Evolutionary conservation across 2,888 invertebrate species (phyloP), one percentile per base, ranked within the genome.

Genomic region (Spialia ferax): DNA sequence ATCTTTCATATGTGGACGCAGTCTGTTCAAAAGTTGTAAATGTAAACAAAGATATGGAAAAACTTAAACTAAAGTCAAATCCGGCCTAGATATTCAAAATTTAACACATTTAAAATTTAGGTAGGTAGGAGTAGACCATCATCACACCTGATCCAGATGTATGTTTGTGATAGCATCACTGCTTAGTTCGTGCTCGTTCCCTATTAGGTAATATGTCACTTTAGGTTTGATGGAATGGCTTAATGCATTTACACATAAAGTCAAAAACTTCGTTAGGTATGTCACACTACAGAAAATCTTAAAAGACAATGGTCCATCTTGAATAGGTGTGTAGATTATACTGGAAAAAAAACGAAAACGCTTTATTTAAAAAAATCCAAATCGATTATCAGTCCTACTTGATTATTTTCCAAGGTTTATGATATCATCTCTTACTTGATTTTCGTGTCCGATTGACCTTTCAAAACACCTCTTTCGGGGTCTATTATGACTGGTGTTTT

Each of bases 261-360:
- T 86, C 55, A 96, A 77, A 45, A 91, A 91, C 69, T 90, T 90
- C 29, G 89, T 94, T 83, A 95, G 83, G 77, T 91, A 93, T 64
- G 93, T 91, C 0, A 96, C 80, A 18, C 79, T 80, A 77, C 95
- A 96, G 76, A 93, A 94, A 76, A 95, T 84, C 74, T 91, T 93
- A 77, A 95, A 96, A 8, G 91, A 89, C 18, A 93, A 76, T 29
- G 94, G 94, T 0, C 95, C 95, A 52, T 94, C 88, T 73, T 89
- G 82, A 55, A 90, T 89, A 0, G 95, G 94, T 23, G 93, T 91
- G 76, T 94, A 95, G 68, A 86, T 87, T 48, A 96, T 82, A 72
- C 95, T 96, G 71, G 26, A 82, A 83, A 32, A 29, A 2, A 2
- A 2, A 26, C 2, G 26, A 5, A 26, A 26, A 26, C 5, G 26